Evolutionary conservation across 1,140 invertebrate species (phyloP), one percentile per base, ranked within the genome.

Genomic region (Pseudobourletiella spinata): DNA sequence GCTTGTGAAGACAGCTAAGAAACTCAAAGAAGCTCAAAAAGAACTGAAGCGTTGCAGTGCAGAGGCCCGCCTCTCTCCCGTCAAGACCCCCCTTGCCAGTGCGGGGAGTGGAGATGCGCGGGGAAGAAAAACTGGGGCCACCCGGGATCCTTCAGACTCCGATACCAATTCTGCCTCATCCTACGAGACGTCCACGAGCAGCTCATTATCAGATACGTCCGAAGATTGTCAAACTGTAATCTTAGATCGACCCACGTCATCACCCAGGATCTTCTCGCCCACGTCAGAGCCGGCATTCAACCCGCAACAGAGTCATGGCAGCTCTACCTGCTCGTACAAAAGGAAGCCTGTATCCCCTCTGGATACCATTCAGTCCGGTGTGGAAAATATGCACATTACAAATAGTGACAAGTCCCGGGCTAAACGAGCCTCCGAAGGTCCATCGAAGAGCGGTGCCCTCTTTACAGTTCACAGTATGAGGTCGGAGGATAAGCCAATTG

Each of bases 401-500:
- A 46, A 57, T 28, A 39, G 57, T 30, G 18, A 62, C 16, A 29
- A 22, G 22, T 48, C 22, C 22, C 35, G 56, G 26, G 22, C 15
- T 15, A 26, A 46, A 46, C n/a, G 24, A n/a, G 43, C n/a, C 4
- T n/a, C 4, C 4, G 4, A 4, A 4, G 6, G 4, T 11, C n/a
- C 28, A 6, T 51, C 22, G 48, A 51, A 24, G 4, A 51, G 48
- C 22, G 48, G 24, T 26, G 48, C 2, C 4, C 24, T 52, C 11
- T 8, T 52, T 3, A 24, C 26, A 3, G 16, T 55, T 8, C 52
- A 55, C 25, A 25, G 26, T 26, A n/a, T 52, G 11, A 16, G 22
- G 1, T 64, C 70, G 18, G 72, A 78, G 0, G 76, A 77, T 25
- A 78, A 79, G 32, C 82, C 84, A 4, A 86, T 89, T 54, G 87